Base-by-base conservation (phyloP, 1,140 invertebrate genomes). In the Zaprionus africanus region DNA sequence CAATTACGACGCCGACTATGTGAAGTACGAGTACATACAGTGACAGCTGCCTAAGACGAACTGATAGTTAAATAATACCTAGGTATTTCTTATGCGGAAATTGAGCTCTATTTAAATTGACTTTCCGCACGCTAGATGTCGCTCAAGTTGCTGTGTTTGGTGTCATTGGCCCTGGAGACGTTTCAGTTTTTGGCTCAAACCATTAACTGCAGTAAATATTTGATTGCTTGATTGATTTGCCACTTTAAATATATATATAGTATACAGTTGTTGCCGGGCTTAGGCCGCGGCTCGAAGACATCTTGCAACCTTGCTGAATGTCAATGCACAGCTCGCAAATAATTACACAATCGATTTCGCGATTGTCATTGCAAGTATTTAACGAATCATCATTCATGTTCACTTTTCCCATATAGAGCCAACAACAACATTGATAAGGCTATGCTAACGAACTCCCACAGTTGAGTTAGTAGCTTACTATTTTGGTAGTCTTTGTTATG, bases 281-380 rank as follows among this genome's bases (percentile, higher is more conserved):
- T 28, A 19, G 41, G 3, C 22, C 13, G 36, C 64, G 46, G 3
- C 11, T 46, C 41, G 22, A 24, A 53, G 28, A 54, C 19, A 26
- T 24, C 61, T 31, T 46, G 31, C 60, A 76, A 76, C 73, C 73
- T 76, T 76, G 60, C 19, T 62, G 73, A 76, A 76, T 64, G 67
- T 71, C 73, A 75, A 75, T 62, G 59, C 59, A 58, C 28, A 61
- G 63, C 41, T 67, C 26, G 53, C 65, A 69, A 74, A 68, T 69
- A 69, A 74, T 73, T 74, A 61, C 61, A 76, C 62, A 74, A 61
- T 56, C 17, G 19, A 54, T 58, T 38, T 70, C 62, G 41, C 64
- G 2, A 31, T 31, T 49, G 64, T 67, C 54, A 70, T 69, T 51
- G 72, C 49, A 34, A 22, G 22, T 46, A 69, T 63, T 74, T 68